Base-by-base conservation (phyloP, 2,113 vertebrate genomes). In the Takifugu flavidus region DNA sequence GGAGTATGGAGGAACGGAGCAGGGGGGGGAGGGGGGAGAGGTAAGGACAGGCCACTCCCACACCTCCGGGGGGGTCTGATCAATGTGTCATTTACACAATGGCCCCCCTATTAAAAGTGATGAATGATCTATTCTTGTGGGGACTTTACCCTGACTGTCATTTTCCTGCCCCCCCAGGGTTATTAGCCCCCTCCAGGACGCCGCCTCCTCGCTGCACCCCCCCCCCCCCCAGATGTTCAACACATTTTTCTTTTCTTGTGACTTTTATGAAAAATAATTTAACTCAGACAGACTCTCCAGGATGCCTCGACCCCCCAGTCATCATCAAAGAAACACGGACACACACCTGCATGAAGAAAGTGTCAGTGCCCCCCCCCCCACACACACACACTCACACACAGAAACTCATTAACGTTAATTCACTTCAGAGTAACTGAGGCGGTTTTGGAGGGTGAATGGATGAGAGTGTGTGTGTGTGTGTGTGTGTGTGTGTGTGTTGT, bases 1-100 rank as follows among this genome's bases (percentile, higher is more conserved):
- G 67, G 89, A 92, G 52, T 91, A 91, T 14, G 90, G 90, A 13
- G 90, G 88, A 31, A 87, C 86, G 87, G 89, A 92, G n/a, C 88
- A 88, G 70, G 91, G 88, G 4, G 89, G 88, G 29, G 86, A 91
- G 56, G 89, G 89, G 70, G 91, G 89, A 83, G 87, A 92, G 90
- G 91, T 91, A 65, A 83, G 83, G 54, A 49, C 25, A 42, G n/a
- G n/a, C n/a, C n/a, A n/a, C n/a, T n/a, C n/a, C n/a, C n/a, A n/a
- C n/a, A n/a, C n/a, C n/a, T n/a, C n/a, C n/a, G n/a, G n/a, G n/a
- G n/a, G 34, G 34, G 11, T 3, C 34, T 39, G 34, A 11, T 31
- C 29, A 6, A 31, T 31, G 2, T 31, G 4, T 31, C 29, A 31
- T 4, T 31, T 31, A 2, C 4, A 31, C 6, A 31, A 31, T 31